phyloP scores from a whole-genome alignment of 2,113 vertebrate species.

The Caranx melampygus region DNA sequence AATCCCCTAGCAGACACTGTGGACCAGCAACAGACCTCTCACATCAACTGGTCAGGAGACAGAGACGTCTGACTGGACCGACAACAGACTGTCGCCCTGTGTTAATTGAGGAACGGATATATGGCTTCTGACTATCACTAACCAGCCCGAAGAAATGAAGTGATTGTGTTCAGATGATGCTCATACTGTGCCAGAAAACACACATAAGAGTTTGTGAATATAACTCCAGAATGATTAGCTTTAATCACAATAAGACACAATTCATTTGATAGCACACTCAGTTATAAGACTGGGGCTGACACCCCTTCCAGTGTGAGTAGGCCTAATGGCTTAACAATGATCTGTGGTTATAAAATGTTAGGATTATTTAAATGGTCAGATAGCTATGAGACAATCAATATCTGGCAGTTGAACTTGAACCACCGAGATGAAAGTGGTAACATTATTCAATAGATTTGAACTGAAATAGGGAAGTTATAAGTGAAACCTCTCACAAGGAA shows the following conservation, averaged over 20 bases:
- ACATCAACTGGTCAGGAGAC: not conserved
- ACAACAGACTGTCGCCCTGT: not conserved
- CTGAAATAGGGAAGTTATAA: not conserved
- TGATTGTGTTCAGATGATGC: not conserved
- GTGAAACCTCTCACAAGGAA: not conserved
- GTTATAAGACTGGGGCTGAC: not conserved
- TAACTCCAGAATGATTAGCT: not conserved
- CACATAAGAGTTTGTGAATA: not conserved
- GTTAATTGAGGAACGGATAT: slow-evolving; percentile 1
- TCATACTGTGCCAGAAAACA: not conserved
- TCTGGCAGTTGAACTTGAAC: not conserved
- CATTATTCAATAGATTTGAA: not conserved
- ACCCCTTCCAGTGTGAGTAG: not conserved
- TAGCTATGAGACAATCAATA: not conserved
- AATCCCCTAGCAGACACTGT: not conserved
- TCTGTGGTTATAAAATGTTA: not conserved
- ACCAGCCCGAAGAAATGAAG: not conserved
- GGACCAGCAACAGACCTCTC: not conserved
- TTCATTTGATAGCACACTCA: not conserved
- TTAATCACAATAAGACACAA: not conserved
- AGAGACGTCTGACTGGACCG: not conserved
- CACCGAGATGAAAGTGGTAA: not conserved
- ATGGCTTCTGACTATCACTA: not conserved
- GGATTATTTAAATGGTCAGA: not conserved
- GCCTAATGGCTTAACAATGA: not conserved